Evolutionary conservation across 2,888 invertebrate species (phyloP), one percentile per base, ranked within the genome.

Genomic region (Geotrupes spiniger): DNA sequence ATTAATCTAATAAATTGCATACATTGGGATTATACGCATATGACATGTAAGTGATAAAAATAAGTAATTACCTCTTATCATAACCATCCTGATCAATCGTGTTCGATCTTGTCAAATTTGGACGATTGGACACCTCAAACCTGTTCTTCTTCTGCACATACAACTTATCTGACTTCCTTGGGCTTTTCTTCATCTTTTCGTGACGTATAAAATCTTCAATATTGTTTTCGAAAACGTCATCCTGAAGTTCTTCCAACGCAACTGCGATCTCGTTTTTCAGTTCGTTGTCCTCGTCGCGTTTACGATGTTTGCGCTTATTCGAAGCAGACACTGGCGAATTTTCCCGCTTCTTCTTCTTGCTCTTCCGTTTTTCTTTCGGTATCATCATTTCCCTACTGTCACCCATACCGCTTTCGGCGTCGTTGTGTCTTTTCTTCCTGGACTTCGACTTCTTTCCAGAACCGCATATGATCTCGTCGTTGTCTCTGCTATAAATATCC

Each of bases 301-400:
- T 70, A 45, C 68, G 64, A 53, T 72, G 72, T 55, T 72, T 72
- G 28, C 70, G 60, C 58, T 71, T 71, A 4, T 58, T 57, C 11
- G 63, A 59, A 37, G 53, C 55, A 17, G 60, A 58, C 21, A 63
- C 47, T 1, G 65, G 64, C 9, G 62, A 63, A 28, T 61, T 62
- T 53, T 73, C 72, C 17, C 71, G 59, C 50, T 70, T 68, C 43
- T 73, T 73, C 59, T 73, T 73, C 51, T 73, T 73, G 48, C 69
- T 71, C 49, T 71, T 73, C 28, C 64, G 63, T 56, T 70, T 71
- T 46, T 74, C 73, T 51, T 72, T 73, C 0, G 73, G 73, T 38
- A 74, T 72, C 71, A 74, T 74, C 69, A 73, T 72, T 58, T 74
- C 74, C 26, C 72, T 63, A 53, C 73, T 74, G 49, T 73, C 71